phyloP scores from a whole-genome alignment of 2,797 vertebrate genomes.

The Acanthornis magna region DNA sequence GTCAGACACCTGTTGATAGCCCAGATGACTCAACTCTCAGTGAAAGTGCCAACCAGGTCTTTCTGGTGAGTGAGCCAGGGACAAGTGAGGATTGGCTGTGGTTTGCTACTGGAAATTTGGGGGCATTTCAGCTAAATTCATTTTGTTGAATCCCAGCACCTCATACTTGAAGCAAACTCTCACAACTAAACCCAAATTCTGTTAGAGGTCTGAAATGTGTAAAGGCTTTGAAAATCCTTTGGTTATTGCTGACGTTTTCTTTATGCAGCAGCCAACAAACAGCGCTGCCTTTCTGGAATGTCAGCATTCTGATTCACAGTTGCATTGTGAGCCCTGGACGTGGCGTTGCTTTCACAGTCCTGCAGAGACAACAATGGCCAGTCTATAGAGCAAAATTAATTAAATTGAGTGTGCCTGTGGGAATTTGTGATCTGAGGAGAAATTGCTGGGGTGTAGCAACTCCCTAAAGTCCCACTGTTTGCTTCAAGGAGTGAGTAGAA shows the following conservation, averaged over 20 bases:
- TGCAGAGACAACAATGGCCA: neutral
- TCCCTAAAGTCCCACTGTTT: neutral
- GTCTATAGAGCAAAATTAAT: neutral
- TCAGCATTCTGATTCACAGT: neutral
- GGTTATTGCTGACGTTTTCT: neutral
- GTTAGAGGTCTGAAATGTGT: neutral
- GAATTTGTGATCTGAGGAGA: neutral
- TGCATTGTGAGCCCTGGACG: neutral
- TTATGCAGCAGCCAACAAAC: neutral
- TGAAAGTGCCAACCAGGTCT: constrained; percentile 99
- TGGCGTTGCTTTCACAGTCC: neutral
- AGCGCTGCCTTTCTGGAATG: neutral
- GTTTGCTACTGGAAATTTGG: neutral
- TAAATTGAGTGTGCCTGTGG: neutral
- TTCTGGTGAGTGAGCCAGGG: constrained; percentile 84
- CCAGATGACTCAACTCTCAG: constrained; percentile 99
- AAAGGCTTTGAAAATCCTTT: neutral
- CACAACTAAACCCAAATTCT: neutral
- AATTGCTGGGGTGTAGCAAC: neutral
- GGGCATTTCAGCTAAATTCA: neutral
- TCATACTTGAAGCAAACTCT: neutral
- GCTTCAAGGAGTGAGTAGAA: neutral
- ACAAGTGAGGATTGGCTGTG: neutral
- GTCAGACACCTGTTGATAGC: constrained; percentile 98
- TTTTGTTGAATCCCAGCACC: neutral